Percentiles rank a stretch among this genome's conserved stretches.
Conservation (phyloP, 1,140 invertebrate species). For the Pogonomyrmex barbatus region DNA sequence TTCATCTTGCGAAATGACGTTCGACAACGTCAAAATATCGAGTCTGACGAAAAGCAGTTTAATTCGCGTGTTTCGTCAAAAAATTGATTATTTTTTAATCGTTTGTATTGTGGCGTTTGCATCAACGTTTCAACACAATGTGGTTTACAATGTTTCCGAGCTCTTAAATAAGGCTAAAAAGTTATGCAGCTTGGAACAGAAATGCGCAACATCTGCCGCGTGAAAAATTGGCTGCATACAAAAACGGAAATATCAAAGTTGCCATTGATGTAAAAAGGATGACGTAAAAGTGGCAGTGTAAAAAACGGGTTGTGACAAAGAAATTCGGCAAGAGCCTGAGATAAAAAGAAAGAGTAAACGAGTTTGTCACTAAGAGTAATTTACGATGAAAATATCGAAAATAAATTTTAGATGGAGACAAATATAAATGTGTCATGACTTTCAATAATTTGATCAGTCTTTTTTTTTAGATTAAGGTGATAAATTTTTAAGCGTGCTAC, state of each 20-base stretch:
- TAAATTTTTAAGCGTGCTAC: neutral
- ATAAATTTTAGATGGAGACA: slow-evolving; percentile 62
- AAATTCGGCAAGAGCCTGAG: neutral
- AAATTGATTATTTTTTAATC: slow-evolving; percentile 38
- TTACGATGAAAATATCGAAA: slow-evolving; percentile 20
- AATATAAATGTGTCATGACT: neutral
- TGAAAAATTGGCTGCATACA: slow-evolving; percentile 20
- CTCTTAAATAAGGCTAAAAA: slow-evolving; percentile 6
- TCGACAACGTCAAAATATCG: slow-evolving; percentile 34
- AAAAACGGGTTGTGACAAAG: neutral
- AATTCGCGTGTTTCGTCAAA: slow-evolving; percentile 42
- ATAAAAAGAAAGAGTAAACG: slow-evolving; percentile 6
- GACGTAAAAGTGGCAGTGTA: neutral
- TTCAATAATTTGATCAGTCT: neutral
- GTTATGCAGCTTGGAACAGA: neutral
- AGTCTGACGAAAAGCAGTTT: slow-evolving; percentile 11
- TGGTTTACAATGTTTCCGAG: slow-evolving; percentile 40
- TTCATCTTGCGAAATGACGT: slow-evolving; percentile 33
- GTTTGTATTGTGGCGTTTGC: neutral
- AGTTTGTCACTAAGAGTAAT: slow-evolving; percentile 35
- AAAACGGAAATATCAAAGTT: slow-evolving; percentile 25
- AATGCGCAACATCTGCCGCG: neutral
- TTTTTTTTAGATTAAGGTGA: neutral
- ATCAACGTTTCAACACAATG: neutral
- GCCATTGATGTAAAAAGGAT: neutral